These are phyloP conservation scores for Drosophila paranaensis DNA, from an alignment of 2,888 invertebrate species.

Conservation along the genomic window DNA sequence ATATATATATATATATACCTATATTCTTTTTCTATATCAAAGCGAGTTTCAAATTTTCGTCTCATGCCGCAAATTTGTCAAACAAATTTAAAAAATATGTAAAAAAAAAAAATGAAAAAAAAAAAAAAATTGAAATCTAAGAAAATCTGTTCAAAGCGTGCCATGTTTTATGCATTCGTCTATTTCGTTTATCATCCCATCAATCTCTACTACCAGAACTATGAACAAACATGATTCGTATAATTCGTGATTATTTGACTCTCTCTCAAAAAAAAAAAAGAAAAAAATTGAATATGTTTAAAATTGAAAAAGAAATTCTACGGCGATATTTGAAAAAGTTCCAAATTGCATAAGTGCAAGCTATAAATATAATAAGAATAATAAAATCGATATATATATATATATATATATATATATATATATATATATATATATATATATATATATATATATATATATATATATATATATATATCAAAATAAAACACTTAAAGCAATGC, in stretches of 20 bases:
- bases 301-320: constrained; percentile 42
- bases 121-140: constrained; percentile 3
- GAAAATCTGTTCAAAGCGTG: constrained; percentile 53
- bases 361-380: constrained; percentile 26
- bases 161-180: constrained; percentile 63
- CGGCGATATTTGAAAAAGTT: constrained; percentile 77
- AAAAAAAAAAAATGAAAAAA: not conserved
- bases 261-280: constrained; percentile 44
- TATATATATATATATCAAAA: not conserved
- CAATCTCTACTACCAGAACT: constrained; percentile 1
- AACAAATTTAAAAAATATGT: constrained; percentile 11
- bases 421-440: constrained; percentile 1
- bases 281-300: constrained; percentile 8
- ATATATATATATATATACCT: too few relatives aligned
- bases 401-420: not conserved
- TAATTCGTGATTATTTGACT: constrained; percentile 49
- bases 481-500: not conserved
- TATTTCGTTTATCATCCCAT: constrained; percentile 52
- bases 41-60: constrained; percentile 47
- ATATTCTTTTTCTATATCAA: constrained; percentile 36
- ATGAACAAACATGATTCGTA: constrained; percentile 34
- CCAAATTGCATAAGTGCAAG: constrained; percentile 41
- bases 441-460: not conserved
- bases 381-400: constrained; percentile 4
- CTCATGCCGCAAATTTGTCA: constrained; percentile 44